Conservation (phyloP, 1,140 invertebrate species). For the Aphis gossypii region DNA sequence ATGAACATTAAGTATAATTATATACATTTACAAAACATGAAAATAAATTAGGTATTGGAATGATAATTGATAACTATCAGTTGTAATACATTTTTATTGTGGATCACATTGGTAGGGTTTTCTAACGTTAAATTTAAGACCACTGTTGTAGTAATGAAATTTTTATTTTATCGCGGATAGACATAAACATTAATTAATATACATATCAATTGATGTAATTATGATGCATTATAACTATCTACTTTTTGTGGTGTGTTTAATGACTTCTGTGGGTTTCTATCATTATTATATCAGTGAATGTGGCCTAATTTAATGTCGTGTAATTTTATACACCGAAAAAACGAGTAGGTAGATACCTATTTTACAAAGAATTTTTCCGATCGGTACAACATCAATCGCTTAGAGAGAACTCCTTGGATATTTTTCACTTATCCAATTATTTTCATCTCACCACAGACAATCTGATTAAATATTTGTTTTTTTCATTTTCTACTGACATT, state of each 20-base stretch:
- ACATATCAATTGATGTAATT: neutral
- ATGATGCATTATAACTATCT: neutral
- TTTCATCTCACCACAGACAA: neutral
- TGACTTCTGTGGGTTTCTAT: neutral
- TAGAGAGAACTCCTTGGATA: neutral
- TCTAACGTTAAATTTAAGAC: neutral
- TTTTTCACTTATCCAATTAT: neutral
- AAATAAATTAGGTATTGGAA: neutral
- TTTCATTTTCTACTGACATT: neutral
- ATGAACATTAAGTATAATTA: neutral
- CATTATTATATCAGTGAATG: neutral
- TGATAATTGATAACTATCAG: neutral
- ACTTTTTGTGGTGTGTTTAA: neutral
- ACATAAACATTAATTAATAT: neutral
- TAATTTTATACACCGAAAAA: neutral
- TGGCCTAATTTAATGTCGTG: neutral
- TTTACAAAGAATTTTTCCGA: neutral
- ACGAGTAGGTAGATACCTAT: neutral
- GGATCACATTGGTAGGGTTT: neutral
- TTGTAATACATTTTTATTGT: neutral
- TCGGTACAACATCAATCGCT: neutral
- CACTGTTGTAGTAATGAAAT: no score
- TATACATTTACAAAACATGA: neutral
- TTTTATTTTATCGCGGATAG: neutral
- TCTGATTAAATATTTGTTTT: slow-evolving; percentile 26